Conservation (phyloP, 2,797 vertebrate species). For the Thunnus albacares region DNA sequence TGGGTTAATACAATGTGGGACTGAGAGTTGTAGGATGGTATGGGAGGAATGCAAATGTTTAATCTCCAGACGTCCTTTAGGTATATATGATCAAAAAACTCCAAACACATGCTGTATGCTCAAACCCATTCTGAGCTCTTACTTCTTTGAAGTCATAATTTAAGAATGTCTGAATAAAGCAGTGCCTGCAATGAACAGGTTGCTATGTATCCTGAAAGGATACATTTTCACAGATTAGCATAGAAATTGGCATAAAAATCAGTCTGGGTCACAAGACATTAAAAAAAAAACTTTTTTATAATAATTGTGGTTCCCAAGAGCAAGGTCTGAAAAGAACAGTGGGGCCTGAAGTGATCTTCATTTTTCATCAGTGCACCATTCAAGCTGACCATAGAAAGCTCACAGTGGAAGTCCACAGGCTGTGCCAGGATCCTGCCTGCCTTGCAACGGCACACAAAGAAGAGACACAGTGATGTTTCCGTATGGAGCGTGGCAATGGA, state of each 20-base stretch:
- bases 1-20: conserved; percentile 74
- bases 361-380: conserved; percentile 81
- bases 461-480: conserved; percentile 69
- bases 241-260: conserved; percentile 63
- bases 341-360: conserved; percentile 71
- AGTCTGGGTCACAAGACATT: conserved; percentile 33
- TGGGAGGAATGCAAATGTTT: conserved; percentile 59
- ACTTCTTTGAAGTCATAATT: neutral
- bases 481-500: conserved; percentile 65
- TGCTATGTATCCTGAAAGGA: conserved; percentile 30
- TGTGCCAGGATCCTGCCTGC: conserved; percentile 69
- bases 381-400: conserved; percentile 71
- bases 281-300: conserved; percentile 26
- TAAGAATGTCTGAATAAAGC: conserved; percentile 21
- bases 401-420: conserved; percentile 67
- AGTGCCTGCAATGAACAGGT: conserved; percentile 31
- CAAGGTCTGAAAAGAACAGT: conserved; percentile 69
- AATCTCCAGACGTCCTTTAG: conserved; percentile 46
- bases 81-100: conserved; percentile 32
- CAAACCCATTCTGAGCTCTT: neutral
- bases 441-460: conserved; percentile 58
- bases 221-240: conserved; percentile 46
- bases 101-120: neutral
- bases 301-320: conserved; percentile 59
- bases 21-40: conserved; percentile 47